Conservation (phyloP, 2,113 vertebrate genomes). For the Zosterops borbonicus region DNA sequence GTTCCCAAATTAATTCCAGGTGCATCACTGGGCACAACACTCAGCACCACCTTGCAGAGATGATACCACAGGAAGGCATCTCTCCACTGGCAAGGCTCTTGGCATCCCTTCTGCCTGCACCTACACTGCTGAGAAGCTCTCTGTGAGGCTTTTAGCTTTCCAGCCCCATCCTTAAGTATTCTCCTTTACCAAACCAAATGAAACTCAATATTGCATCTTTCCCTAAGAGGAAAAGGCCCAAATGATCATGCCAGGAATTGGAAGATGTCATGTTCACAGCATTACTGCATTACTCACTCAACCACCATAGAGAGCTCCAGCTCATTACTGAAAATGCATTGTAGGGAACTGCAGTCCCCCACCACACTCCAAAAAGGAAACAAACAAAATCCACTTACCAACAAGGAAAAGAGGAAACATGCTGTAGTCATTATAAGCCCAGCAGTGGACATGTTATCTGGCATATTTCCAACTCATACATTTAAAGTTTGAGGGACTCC, state of each 20-base stretch:
- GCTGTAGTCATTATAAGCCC: not conserved
- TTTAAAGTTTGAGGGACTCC: not conserved
- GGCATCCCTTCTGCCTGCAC: not conserved
- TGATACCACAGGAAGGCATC: not conserved
- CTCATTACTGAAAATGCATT: not conserved
- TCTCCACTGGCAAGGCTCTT: not conserved
- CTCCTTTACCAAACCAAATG: not conserved
- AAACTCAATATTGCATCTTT: not conserved
- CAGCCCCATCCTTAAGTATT: not conserved
- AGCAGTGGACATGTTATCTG: not conserved
- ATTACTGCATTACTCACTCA: not conserved
- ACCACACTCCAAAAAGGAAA: not conserved
- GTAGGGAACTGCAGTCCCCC: not conserved
- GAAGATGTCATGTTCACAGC: not conserved
- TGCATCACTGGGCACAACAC: not conserved
- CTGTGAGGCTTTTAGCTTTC: not conserved
- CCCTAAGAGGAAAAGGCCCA: not conserved
- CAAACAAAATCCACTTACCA: not conserved
- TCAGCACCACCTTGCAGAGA: not conserved
- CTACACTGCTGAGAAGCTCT: not conserved
- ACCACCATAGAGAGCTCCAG: not conserved
- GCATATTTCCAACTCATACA: not conserved
- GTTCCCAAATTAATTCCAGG: not conserved
- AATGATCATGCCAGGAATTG: not conserved
- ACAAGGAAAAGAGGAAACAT: conserved; percentile 15